A percentile compares a stretch with the other conserved stretches of the same genome.
Conservation (phyloP, 2,797 vertebrate genomes). For the Anguilla anguilla region DNA sequence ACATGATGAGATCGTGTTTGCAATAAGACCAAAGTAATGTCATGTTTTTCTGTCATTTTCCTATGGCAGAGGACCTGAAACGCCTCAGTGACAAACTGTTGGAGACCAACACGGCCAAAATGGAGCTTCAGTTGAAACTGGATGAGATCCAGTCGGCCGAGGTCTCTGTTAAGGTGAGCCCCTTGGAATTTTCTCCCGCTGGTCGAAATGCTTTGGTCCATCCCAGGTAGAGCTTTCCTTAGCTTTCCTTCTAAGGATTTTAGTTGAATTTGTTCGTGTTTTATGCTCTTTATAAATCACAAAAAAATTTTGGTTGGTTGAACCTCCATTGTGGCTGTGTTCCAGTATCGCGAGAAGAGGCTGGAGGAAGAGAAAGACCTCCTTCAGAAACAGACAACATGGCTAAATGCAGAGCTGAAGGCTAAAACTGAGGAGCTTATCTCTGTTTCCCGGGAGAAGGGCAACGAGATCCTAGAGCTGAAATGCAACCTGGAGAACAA, state of each 20-base stretch:
- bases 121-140: slow-evolving; percentile 88
- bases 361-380: slow-evolving; percentile 93
- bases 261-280: neutral
- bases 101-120: slow-evolving; percentile 83
- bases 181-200: neutral
- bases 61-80: slow-evolving; percentile 83
- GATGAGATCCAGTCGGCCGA: slow-evolving; percentile 90
- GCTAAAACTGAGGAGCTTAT: slow-evolving; percentile 90
- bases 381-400: slow-evolving; percentile 83
- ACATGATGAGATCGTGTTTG: neutral
- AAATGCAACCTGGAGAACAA: slow-evolving; percentile 82
- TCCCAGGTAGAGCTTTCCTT: neutral
- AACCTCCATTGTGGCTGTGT: slow-evolving; percentile 14
- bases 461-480: slow-evolving; percentile 87
- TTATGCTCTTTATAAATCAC: neutral
- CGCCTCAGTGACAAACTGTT: slow-evolving; percentile 86
- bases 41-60: neutral
- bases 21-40: neutral
- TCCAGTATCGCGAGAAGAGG: slow-evolving; percentile 87
- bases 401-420: slow-evolving; percentile 86
- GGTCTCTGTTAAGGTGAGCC: slow-evolving; percentile 82
- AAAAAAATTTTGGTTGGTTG: neutral
- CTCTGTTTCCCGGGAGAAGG: slow-evolving; percentile 81
- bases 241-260: neutral
- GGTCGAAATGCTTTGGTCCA: no score